Base-by-base conservation (phyloP, 2,797 vertebrate species). In the Lophura swinhoii region DNA sequence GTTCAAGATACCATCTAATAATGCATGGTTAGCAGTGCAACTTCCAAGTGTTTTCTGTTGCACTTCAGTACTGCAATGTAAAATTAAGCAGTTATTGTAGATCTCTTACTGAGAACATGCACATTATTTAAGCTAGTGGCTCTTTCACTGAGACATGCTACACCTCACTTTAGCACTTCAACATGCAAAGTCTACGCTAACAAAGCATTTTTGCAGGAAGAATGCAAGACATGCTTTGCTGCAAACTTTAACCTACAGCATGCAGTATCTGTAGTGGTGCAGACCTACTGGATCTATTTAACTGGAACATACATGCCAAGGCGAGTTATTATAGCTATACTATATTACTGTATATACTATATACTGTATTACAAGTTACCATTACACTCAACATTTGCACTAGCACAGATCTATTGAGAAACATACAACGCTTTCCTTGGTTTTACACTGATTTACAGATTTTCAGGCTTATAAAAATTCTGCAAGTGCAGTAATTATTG, bases 141-240 rank as follows among this genome's bases (percentile, higher is more conserved):
- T 91, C 92, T 92, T 97, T 90, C 91, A 95, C 87, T 77, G 93
- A 96, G 88, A 96, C 97, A 98, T 98, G 98, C 98, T 94, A 18
- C 48, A 88, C 86, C 91, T 95, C 37, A 64, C 81, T 96, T 97
- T 20, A 97, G 91, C 96, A 96, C 96, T 97, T 96, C 87, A 96
- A 87, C 97, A 98, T 98, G 98, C 98, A 98, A 75, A 22, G 49
- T 94, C 97, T 97, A 95, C 39, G 48, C 97, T 97, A 96, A 94
- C 68, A 51, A 91, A 96, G 83, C 96, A 88, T 84, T 95, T 78
- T 66, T 86, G 93, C 90, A 88, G 82, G 85, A 87, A 85, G 77
- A 96, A 97, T 96, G 97, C 97, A 97, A 95, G 92, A 95, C 98
- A 97, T 98, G 97, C 98, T 97, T 81, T 64, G 95, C 94, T 97